phyloP scores from a whole-genome alignment of 23 tunicate species.

The Trididemnum clinides region DNA sequence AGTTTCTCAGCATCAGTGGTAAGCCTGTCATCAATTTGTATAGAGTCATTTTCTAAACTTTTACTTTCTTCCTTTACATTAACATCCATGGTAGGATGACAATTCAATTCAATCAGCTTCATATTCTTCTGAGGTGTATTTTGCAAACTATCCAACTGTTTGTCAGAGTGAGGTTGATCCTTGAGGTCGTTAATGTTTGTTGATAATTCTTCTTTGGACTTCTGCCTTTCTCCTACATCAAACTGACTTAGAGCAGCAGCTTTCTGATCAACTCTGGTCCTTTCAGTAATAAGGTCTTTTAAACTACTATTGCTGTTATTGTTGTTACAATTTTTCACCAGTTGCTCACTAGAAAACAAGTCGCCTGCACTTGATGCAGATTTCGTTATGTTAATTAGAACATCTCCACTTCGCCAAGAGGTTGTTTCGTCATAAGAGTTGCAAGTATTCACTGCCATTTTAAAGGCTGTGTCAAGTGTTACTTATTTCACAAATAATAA shows the following conservation, averaged over 20 bases:
- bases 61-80: not conserved
- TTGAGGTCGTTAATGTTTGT: not conserved
- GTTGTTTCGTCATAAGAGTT: constrained; percentile 59
- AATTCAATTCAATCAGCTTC: not conserved
- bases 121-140: not conserved
- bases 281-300: not conserved
- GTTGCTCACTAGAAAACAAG: constrained; percentile 28
- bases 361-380: constrained; percentile 49
- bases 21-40: not conserved
- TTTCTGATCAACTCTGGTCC: not conserved
- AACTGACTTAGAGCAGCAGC: not conserved
- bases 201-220: too few species aligned
- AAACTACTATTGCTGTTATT: constrained; percentile 36
- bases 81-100: not conserved
- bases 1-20: not conserved
- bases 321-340: constrained; percentile 24
- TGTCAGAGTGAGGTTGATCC: not conserved
- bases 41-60: not conserved
- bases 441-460: constrained; percentile 81
- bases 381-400: constrained; percentile 36
- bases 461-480: constrained; percentile 71
- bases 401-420: constrained; percentile 51
- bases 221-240: not conserved
- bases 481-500: too few species aligned
- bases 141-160: not conserved